phyloP scores from a whole-genome alignment of 2,888 invertebrate genomes.

The Lasioglossum zephyrum region DNA sequence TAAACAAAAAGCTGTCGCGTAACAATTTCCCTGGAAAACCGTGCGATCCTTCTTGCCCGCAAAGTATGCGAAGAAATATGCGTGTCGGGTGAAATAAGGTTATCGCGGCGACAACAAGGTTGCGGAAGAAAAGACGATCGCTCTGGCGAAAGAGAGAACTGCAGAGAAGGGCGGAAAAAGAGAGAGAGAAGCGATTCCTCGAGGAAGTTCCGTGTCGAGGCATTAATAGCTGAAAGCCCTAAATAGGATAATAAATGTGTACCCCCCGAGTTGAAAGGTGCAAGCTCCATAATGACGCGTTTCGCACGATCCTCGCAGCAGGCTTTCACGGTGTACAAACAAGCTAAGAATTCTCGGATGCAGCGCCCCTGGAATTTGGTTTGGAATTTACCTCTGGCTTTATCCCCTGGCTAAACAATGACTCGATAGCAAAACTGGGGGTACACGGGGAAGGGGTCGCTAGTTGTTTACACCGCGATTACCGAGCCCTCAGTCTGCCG shows the following conservation, averaged over 20 bases:
- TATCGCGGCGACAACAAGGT: background rate
- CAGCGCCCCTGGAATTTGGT: constrained; percentile 9
- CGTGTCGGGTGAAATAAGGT: constrained; percentile 5
- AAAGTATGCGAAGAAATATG: background rate
- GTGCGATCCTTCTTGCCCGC: background rate
- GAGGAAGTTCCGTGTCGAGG: background rate
- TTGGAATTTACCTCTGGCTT: constrained; percentile 23
- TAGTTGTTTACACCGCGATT: constrained; percentile 23
- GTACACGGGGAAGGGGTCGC: background rate
- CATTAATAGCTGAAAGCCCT: background rate
- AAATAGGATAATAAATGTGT: constrained; percentile 1
- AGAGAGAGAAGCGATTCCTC: background rate
- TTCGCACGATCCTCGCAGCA: constrained; percentile 13
- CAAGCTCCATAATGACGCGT: constrained; percentile 16
- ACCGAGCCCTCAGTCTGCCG: background rate
- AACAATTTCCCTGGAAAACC: background rate
- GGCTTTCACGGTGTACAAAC: constrained; percentile 12
- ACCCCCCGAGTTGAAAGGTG: constrained; percentile 12
- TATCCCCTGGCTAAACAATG: constrained; percentile 22
- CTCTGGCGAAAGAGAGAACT: background rate
- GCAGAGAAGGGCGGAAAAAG: background rate
- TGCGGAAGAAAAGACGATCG: background rate
- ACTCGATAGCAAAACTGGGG: constrained; percentile 17
- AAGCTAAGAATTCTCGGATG: constrained; percentile 24
- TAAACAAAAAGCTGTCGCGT: background rate